Conservation (phyloP, 2,797 vertebrate species). For the Brachyalestes nurse region DNA sequence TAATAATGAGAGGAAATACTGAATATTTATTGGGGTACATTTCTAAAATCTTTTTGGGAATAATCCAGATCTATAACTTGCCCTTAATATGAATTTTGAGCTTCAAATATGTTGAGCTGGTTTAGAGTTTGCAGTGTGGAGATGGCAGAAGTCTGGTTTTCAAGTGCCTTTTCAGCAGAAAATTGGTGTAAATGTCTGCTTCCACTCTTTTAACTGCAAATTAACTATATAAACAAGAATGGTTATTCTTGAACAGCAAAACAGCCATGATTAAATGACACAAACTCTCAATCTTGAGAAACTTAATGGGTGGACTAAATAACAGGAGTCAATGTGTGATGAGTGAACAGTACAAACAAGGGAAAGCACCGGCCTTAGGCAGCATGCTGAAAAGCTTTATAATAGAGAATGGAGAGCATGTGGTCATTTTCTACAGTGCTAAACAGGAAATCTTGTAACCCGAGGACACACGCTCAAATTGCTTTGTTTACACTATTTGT, state of each 20-base stretch:
- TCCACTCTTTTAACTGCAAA: slow-evolving; percentile 36
- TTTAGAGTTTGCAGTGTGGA: background rate
- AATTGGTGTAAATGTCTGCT: slow-evolving; percentile 24
- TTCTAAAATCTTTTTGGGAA: too few species aligned
- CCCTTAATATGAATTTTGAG: too few species aligned
- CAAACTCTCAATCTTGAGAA: background rate
- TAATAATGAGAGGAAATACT: too few species aligned
- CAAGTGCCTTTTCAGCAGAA: background rate
- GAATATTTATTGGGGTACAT: too few species aligned
- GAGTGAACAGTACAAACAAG: slow-evolving; percentile 4
- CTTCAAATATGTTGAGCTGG: background rate
- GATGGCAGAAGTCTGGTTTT: slow-evolving; percentile 14
- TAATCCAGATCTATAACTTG: too few species aligned
- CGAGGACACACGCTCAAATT: background rate
- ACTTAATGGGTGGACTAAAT: background rate
- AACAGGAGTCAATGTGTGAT: slow-evolving; percentile 16
- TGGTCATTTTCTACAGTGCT: background rate
- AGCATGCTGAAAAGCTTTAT: slow-evolving; percentile 1
- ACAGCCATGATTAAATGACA: slow-evolving; percentile 6
- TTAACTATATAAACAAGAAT: slow-evolving; percentile 6
- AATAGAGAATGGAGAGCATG: background rate
- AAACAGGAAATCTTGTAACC: background rate
- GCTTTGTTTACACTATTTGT: slow-evolving; percentile 6
- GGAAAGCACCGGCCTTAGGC: background rate
- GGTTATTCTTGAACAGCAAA: slow-evolving; percentile 12